Conservation (phyloP, 1,140 invertebrate species). For the Cotesia typhae region DNA sequence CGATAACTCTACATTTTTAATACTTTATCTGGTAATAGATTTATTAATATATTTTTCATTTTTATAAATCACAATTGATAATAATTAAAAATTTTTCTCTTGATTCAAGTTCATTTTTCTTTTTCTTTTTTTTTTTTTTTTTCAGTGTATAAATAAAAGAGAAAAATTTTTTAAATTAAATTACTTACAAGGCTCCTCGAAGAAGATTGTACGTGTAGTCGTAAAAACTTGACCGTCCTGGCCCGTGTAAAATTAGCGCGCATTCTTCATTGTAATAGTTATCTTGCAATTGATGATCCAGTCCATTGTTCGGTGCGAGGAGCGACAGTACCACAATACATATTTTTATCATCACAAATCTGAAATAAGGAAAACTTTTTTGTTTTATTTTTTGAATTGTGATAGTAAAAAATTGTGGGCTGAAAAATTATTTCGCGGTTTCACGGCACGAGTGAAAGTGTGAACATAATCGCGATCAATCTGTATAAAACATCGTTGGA, state of each 20-base stretch:
- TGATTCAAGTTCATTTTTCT: background rate
- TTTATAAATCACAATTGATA: no score
- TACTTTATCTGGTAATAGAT: no score
- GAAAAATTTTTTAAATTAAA: background rate
- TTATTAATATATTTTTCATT: no score
- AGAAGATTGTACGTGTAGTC: slow-evolving; percentile 85
- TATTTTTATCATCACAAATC: background rate
- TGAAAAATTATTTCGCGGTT: slow-evolving; percentile 16
- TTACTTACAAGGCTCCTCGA: slow-evolving; percentile 75
- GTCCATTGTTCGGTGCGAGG: slow-evolving; percentile 27
- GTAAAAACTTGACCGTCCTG: slow-evolving; percentile 78
- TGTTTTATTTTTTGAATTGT: background rate
- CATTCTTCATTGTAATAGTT: slow-evolving; percentile 71
- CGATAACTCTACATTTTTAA: no score
- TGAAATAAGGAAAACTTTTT: slow-evolving; percentile 2
- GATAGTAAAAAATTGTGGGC: background rate
- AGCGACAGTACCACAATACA: background rate
- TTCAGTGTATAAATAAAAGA: background rate
- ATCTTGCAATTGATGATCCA: slow-evolving; percentile 58
- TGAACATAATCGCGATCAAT: background rate
- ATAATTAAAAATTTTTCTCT: background rate
- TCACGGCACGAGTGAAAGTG: slow-evolving; percentile 22
- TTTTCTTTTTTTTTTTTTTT: background rate
- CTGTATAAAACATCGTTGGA: no score
- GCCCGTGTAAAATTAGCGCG: slow-evolving; percentile 77